Percentiles rank a stretch among this genome's conserved stretches.
These are phyloP conservation scores for Limnothrissa miodon DNA, from an alignment of 2,113 vertebrate species.

Conservation along the genomic window DNA sequence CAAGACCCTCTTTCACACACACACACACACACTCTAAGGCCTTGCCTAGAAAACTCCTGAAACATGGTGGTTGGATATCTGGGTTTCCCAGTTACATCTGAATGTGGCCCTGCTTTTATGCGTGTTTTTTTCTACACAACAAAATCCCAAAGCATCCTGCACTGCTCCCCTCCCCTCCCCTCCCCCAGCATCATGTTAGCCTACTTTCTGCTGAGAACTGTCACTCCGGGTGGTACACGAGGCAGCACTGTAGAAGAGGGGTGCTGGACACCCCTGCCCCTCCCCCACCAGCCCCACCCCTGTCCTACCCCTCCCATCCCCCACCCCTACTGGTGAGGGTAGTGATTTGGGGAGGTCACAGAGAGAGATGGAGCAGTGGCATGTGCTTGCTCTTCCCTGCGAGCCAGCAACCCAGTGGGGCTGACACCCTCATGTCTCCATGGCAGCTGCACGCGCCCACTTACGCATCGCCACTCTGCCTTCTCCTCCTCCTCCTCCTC, in stretches of 20 bases:
- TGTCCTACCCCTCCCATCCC: not conserved
- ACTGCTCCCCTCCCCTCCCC: not conserved
- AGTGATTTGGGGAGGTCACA: not conserved
- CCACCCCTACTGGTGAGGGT: not conserved
- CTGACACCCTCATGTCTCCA: not conserved
- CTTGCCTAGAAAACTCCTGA: not conserved
- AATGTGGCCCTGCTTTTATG: too few relatives aligned
- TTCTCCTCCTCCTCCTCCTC: too few relatives aligned
- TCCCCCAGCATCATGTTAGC: not conserved
- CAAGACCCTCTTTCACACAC: too few relatives aligned
- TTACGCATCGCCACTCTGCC: not conserved
- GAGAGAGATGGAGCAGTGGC: not conserved
- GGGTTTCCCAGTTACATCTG: too few relatives aligned
- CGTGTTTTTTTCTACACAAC: too few relatives aligned
- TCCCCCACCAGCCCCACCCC: not conserved
- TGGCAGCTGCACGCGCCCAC: not conserved
- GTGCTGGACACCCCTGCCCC: not conserved
- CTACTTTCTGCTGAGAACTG: not conserved
- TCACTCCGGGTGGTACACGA: not conserved
- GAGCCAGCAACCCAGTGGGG: not conserved
- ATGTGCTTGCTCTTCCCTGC: not conserved
- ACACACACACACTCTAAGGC: not conserved
- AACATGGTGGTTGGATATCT: not conserved
- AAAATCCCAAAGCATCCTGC: not conserved
- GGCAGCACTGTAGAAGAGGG: not conserved